Evolutionary conservation across 2,113 vertebrate species (phyloP).

Genomic region (Dunckerocampus dactyliophorus): DNA sequence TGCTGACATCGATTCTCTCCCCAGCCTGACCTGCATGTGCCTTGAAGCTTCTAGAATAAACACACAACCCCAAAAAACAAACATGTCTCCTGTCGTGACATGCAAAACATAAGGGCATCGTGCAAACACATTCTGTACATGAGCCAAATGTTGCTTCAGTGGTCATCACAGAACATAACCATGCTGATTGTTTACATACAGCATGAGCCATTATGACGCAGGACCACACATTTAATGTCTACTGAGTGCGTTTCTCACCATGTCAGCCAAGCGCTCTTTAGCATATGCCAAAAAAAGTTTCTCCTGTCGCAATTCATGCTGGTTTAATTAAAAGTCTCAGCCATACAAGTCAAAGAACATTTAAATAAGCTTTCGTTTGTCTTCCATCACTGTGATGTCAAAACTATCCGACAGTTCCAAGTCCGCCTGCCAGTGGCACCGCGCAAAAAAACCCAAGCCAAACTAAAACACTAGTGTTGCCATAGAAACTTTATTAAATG

Average conservation of each 20-base stretch:
- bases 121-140: background rate
- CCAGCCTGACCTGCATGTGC: background rate
- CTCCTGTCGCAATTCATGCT: background rate
- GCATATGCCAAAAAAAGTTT: background rate
- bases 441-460: conserved; percentile 18
- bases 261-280: background rate
- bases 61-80: background rate
- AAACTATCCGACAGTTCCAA: conserved; percentile 35
- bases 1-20: background rate
- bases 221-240: no score
- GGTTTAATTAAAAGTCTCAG: conserved; percentile 12
- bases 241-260: background rate
- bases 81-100: background rate
- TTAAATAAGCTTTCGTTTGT: conserved; percentile 22
- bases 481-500: conserved; percentile 54
- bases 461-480: conserved; percentile 35
- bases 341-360: conserved; percentile 4
- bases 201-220: no score
- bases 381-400: conserved; percentile 24
- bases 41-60: background rate
- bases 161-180: background rate
- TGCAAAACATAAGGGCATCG: background rate
- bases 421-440: conserved; percentile 39
- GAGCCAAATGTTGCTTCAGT: background rate
- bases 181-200: background rate